Conservation (phyloP, 2,888 invertebrate species). For the Polydrusus tereticollis region DNA sequence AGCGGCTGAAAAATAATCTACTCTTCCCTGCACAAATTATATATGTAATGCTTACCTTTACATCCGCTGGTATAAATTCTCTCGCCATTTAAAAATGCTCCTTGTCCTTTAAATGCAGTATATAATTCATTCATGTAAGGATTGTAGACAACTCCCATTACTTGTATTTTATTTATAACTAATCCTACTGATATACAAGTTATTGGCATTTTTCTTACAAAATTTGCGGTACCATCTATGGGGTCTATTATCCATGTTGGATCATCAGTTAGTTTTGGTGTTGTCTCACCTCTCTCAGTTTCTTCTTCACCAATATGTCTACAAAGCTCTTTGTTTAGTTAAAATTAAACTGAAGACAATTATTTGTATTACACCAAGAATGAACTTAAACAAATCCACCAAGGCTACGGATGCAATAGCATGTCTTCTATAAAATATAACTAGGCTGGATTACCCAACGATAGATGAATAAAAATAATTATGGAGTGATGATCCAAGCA, state of each 20-base stretch:
- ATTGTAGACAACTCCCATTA: constrained; percentile 81
- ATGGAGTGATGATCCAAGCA: too few relatives aligned
- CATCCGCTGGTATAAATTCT: constrained; percentile 70
- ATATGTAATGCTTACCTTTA: too few relatives aligned
- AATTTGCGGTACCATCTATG: constrained; percentile 90
- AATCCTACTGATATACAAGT: constrained; percentile 79
- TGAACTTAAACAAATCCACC: too few relatives aligned
- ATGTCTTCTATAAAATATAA: too few relatives aligned
- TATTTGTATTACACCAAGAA: too few relatives aligned
- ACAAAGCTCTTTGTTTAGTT: constrained; percentile 25
- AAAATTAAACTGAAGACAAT: too few relatives aligned
- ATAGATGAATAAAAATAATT: too few relatives aligned
- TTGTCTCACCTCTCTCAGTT: constrained; percentile 64
- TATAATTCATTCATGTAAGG: constrained; percentile 79
- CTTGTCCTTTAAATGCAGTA: constrained; percentile 77
- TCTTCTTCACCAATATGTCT: constrained; percentile 88
- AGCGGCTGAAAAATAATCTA: too few relatives aligned
- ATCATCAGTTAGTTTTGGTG: constrained; percentile 75
- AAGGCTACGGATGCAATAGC: too few relatives aligned
- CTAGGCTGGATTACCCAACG: too few relatives aligned
- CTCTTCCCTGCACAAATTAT: too few relatives aligned
- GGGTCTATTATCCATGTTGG: constrained; percentile 92
- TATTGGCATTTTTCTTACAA: constrained; percentile 78
- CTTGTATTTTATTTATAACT: constrained; percentile 70
- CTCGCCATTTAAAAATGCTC: constrained; percentile 81